Base-by-base conservation (phyloP, 2,888 invertebrate species). In the Acheta domesticus region DNA sequence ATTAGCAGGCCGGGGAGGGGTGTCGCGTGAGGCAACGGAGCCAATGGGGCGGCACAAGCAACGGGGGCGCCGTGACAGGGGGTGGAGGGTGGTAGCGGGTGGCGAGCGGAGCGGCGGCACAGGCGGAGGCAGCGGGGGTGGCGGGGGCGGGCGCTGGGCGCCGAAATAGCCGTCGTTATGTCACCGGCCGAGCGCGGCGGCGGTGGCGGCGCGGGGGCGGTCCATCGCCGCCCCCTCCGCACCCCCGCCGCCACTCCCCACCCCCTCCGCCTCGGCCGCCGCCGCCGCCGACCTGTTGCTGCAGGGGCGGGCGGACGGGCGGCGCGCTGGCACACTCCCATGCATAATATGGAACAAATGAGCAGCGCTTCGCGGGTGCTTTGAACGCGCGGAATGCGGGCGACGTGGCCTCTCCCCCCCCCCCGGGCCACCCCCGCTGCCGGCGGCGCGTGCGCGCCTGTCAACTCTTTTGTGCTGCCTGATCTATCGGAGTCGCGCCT, bases 311-410 rank as follows among this genome's bases (percentile, higher is more conserved):
- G 14, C 11, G 14, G 62, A 8, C 36, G 36, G 36, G 36, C 16
- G 62, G 62, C 62, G 62, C 62, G 62, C 62, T 62, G 62, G 62
- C 62, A 62, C 62, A 16, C 16, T 14, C 62, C 62, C 62, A 62
- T 62, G 62, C 62, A n/a, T n/a, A 62, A 62, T 62, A 62, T 62
- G 62, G n/a, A 62, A 62, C 62, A 62, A 62, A 62, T 62, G 62
- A 62, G 62, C 16, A 62, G n/a, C 62, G 16, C 16, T n/a, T n/a
- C 16, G 62, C 62, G 62, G 62, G 62, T 19, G 62, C 62, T 62
- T 62, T 62, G 62, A 62, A 62, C 62, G 62, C 16, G n/a, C 14
- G 62, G 16, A n/a, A 62, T n/a, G 62, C n/a, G 62, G 62, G 62
- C 62, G 62, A 62, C 62, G 62, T 8, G 62, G 62, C 62, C n/a